These are phyloP conservation scores for Rhineura floridana DNA, from an alignment of 2,113 vertebrate species.

Conservation along the genomic window DNA sequence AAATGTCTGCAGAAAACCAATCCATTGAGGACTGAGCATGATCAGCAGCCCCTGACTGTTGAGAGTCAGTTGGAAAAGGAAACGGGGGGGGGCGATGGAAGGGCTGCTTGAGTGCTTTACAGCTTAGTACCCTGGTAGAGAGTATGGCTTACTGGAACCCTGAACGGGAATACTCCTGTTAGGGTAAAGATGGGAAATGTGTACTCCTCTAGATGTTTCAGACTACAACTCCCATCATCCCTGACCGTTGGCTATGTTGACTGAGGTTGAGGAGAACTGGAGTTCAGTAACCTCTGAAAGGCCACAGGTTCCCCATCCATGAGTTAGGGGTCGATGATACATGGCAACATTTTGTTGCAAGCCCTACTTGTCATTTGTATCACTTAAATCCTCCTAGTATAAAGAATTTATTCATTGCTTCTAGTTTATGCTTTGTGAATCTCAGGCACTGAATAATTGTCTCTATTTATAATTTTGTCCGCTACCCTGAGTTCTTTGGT, in stretches of 20 bases:
- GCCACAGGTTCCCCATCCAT: no score
- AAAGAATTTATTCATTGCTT: slow-evolving; percentile 15
- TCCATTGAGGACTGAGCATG: not conserved
- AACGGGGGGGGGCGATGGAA: not conserved
- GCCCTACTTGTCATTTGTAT: not conserved
- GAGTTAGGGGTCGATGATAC: not conserved
- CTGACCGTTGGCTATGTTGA: no score
- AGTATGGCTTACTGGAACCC: not conserved
- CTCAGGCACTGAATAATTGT: slow-evolving; percentile 4
- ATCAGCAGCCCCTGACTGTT: not conserved
- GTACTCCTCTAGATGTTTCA: no score
- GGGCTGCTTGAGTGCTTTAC: not conserved
- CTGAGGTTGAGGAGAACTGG: no score
- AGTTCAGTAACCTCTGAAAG: no score
- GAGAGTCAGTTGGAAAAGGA: not conserved
- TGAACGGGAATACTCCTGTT: not conserved
- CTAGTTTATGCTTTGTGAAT: not conserved
- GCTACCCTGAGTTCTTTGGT: not conserved
- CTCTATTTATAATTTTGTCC: not conserved
- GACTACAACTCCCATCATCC: no score
- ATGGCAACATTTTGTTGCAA: not conserved
- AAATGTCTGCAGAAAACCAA: no score
- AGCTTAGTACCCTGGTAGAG: not conserved
- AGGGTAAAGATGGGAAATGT: no score
- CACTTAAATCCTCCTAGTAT: not conserved